A percentile compares a stretch with the other conserved stretches of the same genome.
These are phyloP conservation scores for Blera fallax DNA, from an alignment of 2,888 invertebrate genomes.

Conservation along the genomic window DNA sequence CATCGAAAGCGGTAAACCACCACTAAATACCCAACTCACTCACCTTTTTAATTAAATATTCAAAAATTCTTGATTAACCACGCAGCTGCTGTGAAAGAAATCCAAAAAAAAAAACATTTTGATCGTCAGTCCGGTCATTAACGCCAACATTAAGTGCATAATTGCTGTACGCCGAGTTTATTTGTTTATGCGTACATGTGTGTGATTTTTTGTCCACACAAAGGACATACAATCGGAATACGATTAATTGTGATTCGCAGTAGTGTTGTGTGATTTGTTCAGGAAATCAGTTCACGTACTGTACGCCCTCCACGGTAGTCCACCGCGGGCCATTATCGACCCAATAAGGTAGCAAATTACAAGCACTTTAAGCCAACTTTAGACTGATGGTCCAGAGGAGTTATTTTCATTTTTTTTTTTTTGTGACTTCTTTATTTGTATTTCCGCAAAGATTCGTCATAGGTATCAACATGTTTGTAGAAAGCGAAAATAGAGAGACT, in stretches of 20 bases:
- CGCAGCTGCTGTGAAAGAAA: background rate
- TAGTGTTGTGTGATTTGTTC: constrained; percentile 11
- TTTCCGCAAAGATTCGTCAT: constrained; percentile 37
- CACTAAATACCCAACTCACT: background rate
- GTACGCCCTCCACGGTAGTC: constrained; percentile 8
- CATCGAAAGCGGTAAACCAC: background rate
- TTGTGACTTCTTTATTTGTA: constrained; percentile 10
- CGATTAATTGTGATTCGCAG: constrained; percentile 21
- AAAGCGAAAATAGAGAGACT: background rate
- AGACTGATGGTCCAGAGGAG: constrained; percentile 28
- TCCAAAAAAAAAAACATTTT: background rate
- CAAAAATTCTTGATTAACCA: background rate
- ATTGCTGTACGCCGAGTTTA: background rate
- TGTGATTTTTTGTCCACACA: background rate
- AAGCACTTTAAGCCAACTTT: constrained; percentile 37
- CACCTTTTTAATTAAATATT: constrained; percentile 14
- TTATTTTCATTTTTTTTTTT: too few species aligned
- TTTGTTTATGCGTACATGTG: background rate
- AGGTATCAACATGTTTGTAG: background rate
- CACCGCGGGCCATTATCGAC: constrained; percentile 13
- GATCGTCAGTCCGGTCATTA: constrained; percentile 33
- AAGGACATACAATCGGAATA: constrained; percentile 2
- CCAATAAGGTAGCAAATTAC: constrained; percentile 40
- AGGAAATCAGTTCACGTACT: constrained; percentile 47
- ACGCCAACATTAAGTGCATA: constrained; percentile 30